phyloP scores from a whole-genome alignment of 2,888 invertebrate species.

The Ennomos quercinarius region DNA sequence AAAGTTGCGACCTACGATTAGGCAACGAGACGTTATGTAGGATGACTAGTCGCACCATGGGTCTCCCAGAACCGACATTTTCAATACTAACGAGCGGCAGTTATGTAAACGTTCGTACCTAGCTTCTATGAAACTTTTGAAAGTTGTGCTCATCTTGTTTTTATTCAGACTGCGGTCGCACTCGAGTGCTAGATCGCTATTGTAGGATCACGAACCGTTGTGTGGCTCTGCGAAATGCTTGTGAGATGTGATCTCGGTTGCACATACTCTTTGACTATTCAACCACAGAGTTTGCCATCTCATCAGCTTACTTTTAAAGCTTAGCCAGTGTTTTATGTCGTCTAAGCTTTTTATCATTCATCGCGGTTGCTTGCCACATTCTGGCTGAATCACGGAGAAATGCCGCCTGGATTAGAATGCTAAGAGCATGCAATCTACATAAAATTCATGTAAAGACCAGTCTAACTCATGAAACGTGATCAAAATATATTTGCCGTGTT shows the following conservation, averaged over 20 bases:
- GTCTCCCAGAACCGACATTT: conserved; percentile 15
- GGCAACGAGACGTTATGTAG: conserved; percentile 70
- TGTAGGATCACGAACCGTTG: no score
- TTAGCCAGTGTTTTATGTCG: no score
- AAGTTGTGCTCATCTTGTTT: conserved; percentile 5
- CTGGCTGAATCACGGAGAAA: conserved; percentile 5
- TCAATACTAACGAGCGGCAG: conserved; percentile 7
- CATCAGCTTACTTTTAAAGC: no score
- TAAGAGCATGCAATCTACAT: background rate
- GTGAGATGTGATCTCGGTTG: background rate
- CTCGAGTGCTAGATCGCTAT: background rate
- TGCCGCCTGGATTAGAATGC: conserved; percentile 1
- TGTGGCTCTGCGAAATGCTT: no score
- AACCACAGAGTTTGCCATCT: no score
- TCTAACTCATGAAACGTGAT: background rate
- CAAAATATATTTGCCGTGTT: background rate
- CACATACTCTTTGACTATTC: background rate
- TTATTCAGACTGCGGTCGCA: conserved; percentile 1
- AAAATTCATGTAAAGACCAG: background rate
- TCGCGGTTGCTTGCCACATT: conserved; percentile 1
- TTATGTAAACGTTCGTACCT: conserved; percentile 18
- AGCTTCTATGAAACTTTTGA: conserved; percentile 11
- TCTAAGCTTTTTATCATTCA: conserved; percentile 4
- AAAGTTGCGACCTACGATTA: conserved; percentile 79
- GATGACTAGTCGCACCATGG: conserved; percentile 48